Base-by-base conservation (phyloP, 1,140 invertebrate genomes). In the Cyphomyrmex costatus region DNA sequence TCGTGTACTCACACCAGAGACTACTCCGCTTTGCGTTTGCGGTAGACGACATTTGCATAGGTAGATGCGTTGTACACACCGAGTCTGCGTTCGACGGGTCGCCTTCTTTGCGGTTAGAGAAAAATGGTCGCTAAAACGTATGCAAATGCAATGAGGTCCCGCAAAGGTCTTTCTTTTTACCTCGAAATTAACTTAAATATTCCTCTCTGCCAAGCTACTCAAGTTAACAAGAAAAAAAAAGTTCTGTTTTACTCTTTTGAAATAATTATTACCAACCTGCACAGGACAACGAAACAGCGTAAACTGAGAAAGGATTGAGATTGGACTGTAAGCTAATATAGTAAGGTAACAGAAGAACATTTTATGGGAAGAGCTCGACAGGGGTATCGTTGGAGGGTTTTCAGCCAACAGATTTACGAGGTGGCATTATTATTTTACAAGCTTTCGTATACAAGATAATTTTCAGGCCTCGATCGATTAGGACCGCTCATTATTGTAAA, bases 1-100 rank as follows among this genome's bases (percentile, higher is more conserved):
- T 58, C n/a, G 68, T 56, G 46, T 49, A 61, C 66, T 60, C 36
- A 21, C n/a, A 21, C n/a, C 24, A 19, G 70, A 74, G 27, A 74
- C 51, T 71, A 71, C 24, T 73, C 68, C 24, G 5, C 21, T 68
- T 68, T 68, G 30, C 33, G 51, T 60, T 42, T 60, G 79, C 68
- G 24, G 14, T 74, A 49, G 53, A 60, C 24, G 68, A 73, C 36
- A 83, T 83, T 83, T 83, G 56, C 79, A 83, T 83, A 49, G 21
- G 24, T 36, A 58, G 51, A 82, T 5, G n/a, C 24, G 14, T 46
- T 71, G 49, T 80, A 16, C 14, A 30, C 53, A 46, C 49, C 16
- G 16, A 56, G 21, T 21, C 19, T 33, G 46, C 14, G 33, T 61
- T 60, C 21, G 21, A 60, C 53, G 5, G 7, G 8, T 19, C 33